Percentiles rank a stretch among this genome's conserved stretches.
Conservation (phyloP, 2,113 vertebrate genomes). For the Equus quagga region DNA sequence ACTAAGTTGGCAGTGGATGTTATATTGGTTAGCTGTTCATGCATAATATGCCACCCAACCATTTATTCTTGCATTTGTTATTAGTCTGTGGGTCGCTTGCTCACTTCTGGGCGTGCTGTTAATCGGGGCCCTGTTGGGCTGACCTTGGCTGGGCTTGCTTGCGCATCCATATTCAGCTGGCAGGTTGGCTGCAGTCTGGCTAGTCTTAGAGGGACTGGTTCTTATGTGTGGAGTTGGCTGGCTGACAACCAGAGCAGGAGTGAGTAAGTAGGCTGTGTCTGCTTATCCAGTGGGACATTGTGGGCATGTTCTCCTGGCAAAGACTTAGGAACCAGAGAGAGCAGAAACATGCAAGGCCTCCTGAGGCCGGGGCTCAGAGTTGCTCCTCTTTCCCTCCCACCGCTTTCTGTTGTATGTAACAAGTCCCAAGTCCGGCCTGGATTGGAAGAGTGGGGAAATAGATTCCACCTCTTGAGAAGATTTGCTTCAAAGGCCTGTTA, state of each 20-base stretch:
- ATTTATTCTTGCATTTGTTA: neutral
- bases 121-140: neutral
- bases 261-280: neutral
- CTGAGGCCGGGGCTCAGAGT: neutral
- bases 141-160: neutral
- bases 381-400: neutral
- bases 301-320: neutral
- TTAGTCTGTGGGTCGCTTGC: neutral
- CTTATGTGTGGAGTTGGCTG: neutral
- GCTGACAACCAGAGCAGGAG: neutral
- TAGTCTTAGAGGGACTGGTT: neutral
- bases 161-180: neutral
- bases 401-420: neutral
- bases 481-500: neutral
- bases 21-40: neutral
- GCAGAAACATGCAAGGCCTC: neutral
- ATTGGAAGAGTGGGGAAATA: neutral
- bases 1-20: neutral
- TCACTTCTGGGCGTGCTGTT: neutral
- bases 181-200: neutral
- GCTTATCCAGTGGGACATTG: neutral
- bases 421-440: neutral
- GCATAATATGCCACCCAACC: neutral
- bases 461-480: neutral
- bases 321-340: neutral